Evolutionary conservation across 2,888 invertebrate species (phyloP), one percentile per base, ranked within the genome.

Genomic region (Drosophila buzzatii): DNA sequence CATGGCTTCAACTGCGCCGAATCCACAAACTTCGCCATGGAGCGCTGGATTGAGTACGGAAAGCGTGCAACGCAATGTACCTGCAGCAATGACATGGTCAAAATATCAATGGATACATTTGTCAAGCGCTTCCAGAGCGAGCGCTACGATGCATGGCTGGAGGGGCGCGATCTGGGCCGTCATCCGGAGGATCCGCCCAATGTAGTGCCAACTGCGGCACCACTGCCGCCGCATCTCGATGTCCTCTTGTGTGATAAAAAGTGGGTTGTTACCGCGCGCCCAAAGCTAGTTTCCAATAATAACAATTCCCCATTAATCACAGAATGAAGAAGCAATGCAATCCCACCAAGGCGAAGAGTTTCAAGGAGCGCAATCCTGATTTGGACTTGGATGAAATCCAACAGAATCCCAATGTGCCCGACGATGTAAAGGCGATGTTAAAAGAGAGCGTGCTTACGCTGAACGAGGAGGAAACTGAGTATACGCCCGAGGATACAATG

Each of bases 1-100:
- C 98, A 99, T 92, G 99, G 99, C 3, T 99, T 98, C 92, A 99
- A 99, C 92, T 97, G 99, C 92, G 99, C 99, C 0, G 99, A 99
- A 93, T 99, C 99, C 0, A 99, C 99, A 0, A 99, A 99, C 94
- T 99, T 99, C 94, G 99, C 99, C 1, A 96, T 98, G 63, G 96
- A 97, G 6, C 94, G 99, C 74, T 99, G 99, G 99, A 97, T 99
- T 16, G 99, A 99, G 92, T 99, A 99, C 93, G 99, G 99, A 0
- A 99, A 99, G 93, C 93, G 98, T 75, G 97, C 98, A 1, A 94
- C 95, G 1, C 97, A 97, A 89, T 98, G 98, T 92, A 96, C 96
- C 41, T 98, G 98, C 93, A 94, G 97, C 84, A 97, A 97, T 89
- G 99, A 99, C 91, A 98, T 97, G 96, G 99, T 99, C 0, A 98